Conservation (phyloP, 1,140 invertebrate species). For the Eumaeus atala region DNA sequence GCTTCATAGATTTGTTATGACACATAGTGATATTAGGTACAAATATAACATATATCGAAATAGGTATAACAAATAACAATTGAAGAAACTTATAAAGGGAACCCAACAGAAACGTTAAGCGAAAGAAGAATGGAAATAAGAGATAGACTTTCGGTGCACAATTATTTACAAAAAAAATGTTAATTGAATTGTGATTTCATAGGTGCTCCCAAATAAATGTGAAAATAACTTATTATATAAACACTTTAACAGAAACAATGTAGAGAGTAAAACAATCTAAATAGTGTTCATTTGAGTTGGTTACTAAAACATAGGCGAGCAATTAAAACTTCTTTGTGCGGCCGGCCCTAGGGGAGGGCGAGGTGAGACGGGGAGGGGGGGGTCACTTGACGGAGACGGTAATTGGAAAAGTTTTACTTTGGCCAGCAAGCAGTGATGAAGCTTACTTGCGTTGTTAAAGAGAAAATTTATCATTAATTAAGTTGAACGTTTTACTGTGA, state of each 20-base stretch:
- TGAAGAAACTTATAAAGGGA: too few relatives aligned
- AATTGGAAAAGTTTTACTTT: conserved; percentile 65
- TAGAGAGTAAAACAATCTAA: conserved; percentile 46
- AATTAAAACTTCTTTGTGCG: conserved; percentile 69
- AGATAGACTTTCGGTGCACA: too few relatives aligned
- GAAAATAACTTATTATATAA: conserved; percentile 16
- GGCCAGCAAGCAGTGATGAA: conserved; percentile 42
- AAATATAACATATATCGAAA: too few relatives aligned
- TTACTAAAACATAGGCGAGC: conserved; percentile 55
- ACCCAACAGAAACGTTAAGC: too few relatives aligned
- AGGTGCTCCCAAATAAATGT: too few relatives aligned
- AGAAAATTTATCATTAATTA: conserved; percentile 17
- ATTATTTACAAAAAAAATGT: too few relatives aligned
- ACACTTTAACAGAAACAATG: conserved; percentile 24
- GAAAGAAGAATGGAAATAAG: too few relatives aligned
- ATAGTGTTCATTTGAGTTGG: conserved; percentile 50
- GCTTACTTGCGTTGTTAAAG: conserved; percentile 51
- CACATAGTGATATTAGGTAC: too few relatives aligned
- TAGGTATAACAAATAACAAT: too few relatives aligned
- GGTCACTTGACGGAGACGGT: conserved; percentile 53
- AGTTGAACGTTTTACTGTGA: conserved; percentile 1
- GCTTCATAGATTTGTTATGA: too few relatives aligned
- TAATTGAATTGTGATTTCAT: too few relatives aligned
- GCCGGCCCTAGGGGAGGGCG: conserved; percentile 26
- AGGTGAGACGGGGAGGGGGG: conserved; percentile 17